Evolutionary conservation across 2,888 invertebrate species (phyloP), one percentile per base, ranked within the genome.

Genomic region (Deilephila elpenor): DNA sequence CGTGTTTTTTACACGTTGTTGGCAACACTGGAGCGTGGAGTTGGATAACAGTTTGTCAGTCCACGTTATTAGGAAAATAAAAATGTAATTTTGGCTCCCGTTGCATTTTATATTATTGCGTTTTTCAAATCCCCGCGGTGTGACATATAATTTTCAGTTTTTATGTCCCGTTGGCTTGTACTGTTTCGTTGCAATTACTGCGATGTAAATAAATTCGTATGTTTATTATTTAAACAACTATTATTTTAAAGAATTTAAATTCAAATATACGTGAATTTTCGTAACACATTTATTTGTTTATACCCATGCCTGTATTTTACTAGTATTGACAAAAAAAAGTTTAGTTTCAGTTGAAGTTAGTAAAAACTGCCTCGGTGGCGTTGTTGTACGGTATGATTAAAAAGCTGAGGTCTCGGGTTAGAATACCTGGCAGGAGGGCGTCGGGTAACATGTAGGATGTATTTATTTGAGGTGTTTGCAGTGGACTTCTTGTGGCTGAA

Each of bases 61-160:
- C 44, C 25, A 44, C 51, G 51, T 51, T 67, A 67, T 67, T 67
- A 67, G 51, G 25, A 51, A 51, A 37, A 37, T 34, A 71, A 67
- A 62, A 67, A 51, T 51, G 67, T 25, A 67, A 67, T 67, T 67
- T 51, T 6, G n/a, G 17, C 44, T 44, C 67, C 17, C 51, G 51
- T 11, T 67, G 67, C 67, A 67, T 51, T 67, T 62, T 51, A 67
- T 51, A 67, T 44, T 44, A 25, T 67, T 62, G 37, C 37, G n/a
- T 34, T 62, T 62, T 67, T 67, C 17, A 51, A 67, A 67, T 61
- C 67, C 44, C 25, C 20, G 6, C 51, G 0, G 25, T 51, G 25
- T 51, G 44, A 51, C 25, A 67, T 51, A 53, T 56, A 17, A 51
- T 67, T 67, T 64, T 44, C 44, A 20, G 51, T 51, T 67, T 61